Evolutionary conservation across 2,888 invertebrate genomes (phyloP).

Genomic region (Lasioglossum morio): DNA sequence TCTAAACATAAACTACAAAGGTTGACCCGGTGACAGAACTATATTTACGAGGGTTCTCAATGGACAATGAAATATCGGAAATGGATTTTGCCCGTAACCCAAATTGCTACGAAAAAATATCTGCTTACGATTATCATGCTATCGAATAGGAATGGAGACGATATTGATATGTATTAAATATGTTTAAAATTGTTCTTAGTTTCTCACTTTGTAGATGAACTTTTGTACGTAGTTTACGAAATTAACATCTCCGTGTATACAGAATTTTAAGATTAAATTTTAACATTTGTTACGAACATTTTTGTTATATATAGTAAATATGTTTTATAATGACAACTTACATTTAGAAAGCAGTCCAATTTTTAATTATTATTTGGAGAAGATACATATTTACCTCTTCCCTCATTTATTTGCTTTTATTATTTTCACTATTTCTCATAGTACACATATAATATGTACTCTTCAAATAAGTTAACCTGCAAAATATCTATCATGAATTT

Average conservation of each 20-base stretch:
- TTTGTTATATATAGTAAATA: too few species aligned
- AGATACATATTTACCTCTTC: neutral
- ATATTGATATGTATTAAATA: neutral
- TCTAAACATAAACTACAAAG: slow-evolving; percentile 4
- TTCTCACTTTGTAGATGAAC: neutral
- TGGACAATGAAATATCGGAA: neutral
- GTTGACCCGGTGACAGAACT: neutral
- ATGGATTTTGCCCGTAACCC: neutral
- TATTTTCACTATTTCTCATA: neutral
- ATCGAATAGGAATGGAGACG: neutral
- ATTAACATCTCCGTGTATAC: neutral
- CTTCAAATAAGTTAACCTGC: neutral
- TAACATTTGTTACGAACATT: too few species aligned
- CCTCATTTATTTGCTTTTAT: neutral
- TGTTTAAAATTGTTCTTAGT: neutral
- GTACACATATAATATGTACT: neutral
- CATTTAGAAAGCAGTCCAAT: neutral
- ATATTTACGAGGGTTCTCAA: neutral
- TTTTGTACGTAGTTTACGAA: neutral
- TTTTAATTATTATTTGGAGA: neutral
- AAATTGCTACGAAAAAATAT: neutral
- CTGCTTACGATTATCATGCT: neutral
- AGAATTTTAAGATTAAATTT: neutral
- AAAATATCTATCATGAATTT: neutral
- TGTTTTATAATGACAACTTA: neutral